These are phyloP conservation scores for Phaenicophaeus curvirostris DNA, from an alignment of 2,797 vertebrate genomes.

Conservation along the genomic window DNA sequence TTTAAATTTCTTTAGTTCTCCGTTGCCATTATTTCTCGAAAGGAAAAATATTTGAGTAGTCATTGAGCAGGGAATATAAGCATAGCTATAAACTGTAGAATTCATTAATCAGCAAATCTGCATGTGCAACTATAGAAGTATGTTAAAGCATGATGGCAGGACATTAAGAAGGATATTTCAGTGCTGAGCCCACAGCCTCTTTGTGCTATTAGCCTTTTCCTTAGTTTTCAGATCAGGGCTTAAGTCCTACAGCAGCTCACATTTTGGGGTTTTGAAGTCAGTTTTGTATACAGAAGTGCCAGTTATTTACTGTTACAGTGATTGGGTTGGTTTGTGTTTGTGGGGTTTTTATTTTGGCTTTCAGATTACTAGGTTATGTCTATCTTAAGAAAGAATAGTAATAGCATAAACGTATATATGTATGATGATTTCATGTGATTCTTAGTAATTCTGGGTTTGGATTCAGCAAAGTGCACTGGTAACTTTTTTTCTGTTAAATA, in stretches of 20 bases:
- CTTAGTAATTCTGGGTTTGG: slow-evolving; percentile 5
- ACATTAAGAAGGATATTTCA: background rate
- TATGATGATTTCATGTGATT: background rate
- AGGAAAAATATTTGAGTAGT: background rate
- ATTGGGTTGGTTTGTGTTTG: background rate
- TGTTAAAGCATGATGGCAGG: background rate
- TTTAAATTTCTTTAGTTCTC: background rate
- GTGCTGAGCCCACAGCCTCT: background rate
- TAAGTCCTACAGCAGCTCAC: background rate
- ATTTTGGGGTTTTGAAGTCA: background rate
- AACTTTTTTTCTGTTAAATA: background rate
- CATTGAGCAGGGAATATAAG: background rate
- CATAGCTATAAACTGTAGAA: background rate
- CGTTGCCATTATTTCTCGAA: background rate
- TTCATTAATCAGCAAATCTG: background rate
- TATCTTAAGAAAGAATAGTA: background rate
- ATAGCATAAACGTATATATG: background rate
- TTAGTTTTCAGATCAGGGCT: background rate
- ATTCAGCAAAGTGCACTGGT: background rate
- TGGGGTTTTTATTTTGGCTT: background rate
- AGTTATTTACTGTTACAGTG: background rate
- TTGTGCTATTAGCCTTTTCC: background rate
- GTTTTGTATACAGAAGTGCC: background rate
- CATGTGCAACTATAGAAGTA: background rate
- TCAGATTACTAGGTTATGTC: background rate